Evolutionary conservation across 2,888 invertebrate species (phyloP), one percentile per base, ranked within the genome.

Genomic region (Mythimna loreyi): DNA sequence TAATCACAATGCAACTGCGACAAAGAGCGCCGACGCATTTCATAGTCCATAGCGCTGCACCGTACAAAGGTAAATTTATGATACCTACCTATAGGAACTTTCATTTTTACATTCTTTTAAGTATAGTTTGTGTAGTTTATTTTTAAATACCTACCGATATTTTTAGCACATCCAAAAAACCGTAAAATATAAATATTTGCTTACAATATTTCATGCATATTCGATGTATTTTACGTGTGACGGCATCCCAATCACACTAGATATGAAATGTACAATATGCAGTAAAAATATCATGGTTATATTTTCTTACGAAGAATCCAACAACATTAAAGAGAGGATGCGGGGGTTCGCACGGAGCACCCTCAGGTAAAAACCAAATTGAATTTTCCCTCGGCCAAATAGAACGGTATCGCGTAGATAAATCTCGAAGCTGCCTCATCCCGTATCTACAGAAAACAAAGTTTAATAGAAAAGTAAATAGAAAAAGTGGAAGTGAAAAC

Each of bases 311-410:
- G 82, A 87, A 89, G 87, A 90, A 92, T 90, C 89, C 87, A 88
- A 89, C 90, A 90, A 92, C 90, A 91, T 92, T 91, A 92, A 90
- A 90, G 88, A 86, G 89, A 90, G 87, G 87, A 90, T 89, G 88
- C 89, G 92, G 91, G 92, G 92, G 92, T 91, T 90, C 88, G 89
- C 90, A 87, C 90, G 87, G 85, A 89, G 89, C 91, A 91, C 93
- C 94, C 92, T 91, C 92, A 93, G 93, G 94, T 94, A 93, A 93
- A 94, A 94, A 94, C 93, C 90, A 94, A 95, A 95, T 95, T 94
- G 94, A 94, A 94, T 94, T 93, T 92, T 91, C 93, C 89, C 91
- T 91, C 92, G 87, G 86, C 91, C 92, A 92, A 93, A 93, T 90
- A 92, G 91, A 92, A 92, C 91, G 93, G 91, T 94, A 93, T 95